Base-by-base conservation (phyloP, 2,113 vertebrate species). In the Probosciger aterrimus region DNA sequence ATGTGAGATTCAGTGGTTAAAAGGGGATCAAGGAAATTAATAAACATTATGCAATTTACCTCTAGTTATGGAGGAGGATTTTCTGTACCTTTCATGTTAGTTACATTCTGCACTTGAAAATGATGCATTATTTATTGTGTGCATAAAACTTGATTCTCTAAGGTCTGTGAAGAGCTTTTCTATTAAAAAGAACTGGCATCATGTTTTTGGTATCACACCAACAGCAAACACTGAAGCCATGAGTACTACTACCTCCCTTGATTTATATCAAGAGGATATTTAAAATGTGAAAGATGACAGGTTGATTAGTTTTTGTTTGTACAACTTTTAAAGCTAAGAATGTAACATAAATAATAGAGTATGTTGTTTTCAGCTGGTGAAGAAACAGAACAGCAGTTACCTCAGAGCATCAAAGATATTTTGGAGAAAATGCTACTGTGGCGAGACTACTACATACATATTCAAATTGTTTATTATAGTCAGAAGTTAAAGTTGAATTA, bases 71-170 rank as follows among this genome's bases (percentile, higher is more conserved):
- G 50, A 74, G 31, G 18, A 91, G 16, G 7, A 63, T 92, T 88
- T 96, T 93, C 71, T 81, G 35, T 59, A 88, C 37, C 60, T 95
- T 95, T 95, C 37, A 52, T 69, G 16, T 71, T 90, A 64, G 89
- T 78, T 95, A 79, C 9, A 59, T 94, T 85, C 37, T 77, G n/a
- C 44, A 33, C 41, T 90, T 94, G 87, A 88, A 93, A 95, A 88
- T 73, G 25, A 24, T 92, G 64, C 63, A 83, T 93, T 93, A 90
- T 81, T 93, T 93, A 74, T 80, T 74, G 9, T 59, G 73, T 94
- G 67, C 25, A 77, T 77, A 62, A 76, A 91, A 59, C 31, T 50
- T 62, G 31, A 79, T 80, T 92, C 47, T 91, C 70, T 43, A 79
- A 80, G 30, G 55, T 50, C 31, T 93, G 23, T 14, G 49, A 88